Evolutionary conservation across 2,113 vertebrate genomes (phyloP).

Genomic region (Tor tambroides): DNA sequence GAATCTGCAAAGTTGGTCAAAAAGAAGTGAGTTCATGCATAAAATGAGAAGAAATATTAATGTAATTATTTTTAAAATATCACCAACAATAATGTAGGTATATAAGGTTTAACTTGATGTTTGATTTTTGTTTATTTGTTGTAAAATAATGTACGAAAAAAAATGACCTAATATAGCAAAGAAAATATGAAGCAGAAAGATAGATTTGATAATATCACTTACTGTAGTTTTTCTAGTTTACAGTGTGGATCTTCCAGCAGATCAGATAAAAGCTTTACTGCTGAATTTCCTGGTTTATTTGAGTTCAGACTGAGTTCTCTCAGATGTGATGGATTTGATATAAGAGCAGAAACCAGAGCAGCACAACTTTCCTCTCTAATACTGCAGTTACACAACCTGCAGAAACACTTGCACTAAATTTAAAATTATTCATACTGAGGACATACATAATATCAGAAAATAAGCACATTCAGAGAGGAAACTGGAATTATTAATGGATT

Average conservation of each 20-base stretch:
- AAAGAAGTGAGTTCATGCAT: neutral
- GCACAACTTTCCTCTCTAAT: neutral
- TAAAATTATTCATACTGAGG: too few relatives aligned
- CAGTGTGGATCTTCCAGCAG: neutral
- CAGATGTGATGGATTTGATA: slow-evolving; percentile 17
- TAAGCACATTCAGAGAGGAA: neutral
- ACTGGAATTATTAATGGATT: neutral
- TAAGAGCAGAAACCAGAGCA: neutral
- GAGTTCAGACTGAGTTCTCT: slow-evolving; percentile 10
- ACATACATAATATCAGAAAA: too few relatives aligned
- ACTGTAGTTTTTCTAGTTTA: slow-evolving; percentile 14
- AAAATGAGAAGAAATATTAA: neutral
- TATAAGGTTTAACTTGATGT: too few relatives aligned
- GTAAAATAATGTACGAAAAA: neutral
- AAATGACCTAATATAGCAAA: neutral
- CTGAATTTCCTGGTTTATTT: neutral
- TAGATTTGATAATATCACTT: neutral
- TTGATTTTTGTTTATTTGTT: neutral
- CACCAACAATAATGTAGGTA: too few relatives aligned
- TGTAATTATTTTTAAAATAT: too few relatives aligned
- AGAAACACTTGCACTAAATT: neutral
- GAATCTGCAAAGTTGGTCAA: too few relatives aligned
- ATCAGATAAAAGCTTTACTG: slow-evolving; percentile 6
- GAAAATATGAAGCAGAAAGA: neutral
- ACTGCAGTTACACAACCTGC: neutral